These are phyloP conservation scores for Propsilocerus akamusi DNA, from an alignment of 1,140 invertebrate genomes.

Conservation along the genomic window DNA sequence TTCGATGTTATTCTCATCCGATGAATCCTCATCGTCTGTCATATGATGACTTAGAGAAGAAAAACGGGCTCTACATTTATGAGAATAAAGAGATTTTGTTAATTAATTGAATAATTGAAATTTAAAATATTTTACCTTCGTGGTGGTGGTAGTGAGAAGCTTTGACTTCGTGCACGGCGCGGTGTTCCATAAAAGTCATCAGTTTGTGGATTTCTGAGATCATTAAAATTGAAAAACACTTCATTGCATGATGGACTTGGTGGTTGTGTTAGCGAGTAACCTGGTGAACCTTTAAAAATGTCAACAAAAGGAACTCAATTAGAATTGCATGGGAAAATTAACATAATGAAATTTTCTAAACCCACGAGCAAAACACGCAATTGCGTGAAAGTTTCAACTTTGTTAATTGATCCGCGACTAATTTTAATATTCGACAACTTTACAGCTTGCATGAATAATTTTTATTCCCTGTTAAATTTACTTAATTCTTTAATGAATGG, in stretches of 20 bases:
- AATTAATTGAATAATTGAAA: neutral
- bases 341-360: too few relatives aligned
- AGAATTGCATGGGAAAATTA: too few relatives aligned
- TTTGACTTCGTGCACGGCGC: neutral
- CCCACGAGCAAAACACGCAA: too few relatives aligned
- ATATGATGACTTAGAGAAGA: neutral
- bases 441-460: too few relatives aligned
- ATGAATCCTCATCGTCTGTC: neutral
- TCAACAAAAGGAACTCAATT: too few relatives aligned
- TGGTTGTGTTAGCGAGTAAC: constrained; percentile 20
- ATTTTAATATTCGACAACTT: too few relatives aligned
- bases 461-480: too few relatives aligned
- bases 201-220: neutral
- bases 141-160: neutral
- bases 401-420: too few relatives aligned
- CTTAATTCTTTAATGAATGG: too few relatives aligned
- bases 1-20: neutral
- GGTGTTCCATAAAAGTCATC: neutral
- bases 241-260: constrained; percentile 20
- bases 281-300: constrained; percentile 17
- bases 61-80: neutral
- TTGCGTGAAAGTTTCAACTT: too few relatives aligned
- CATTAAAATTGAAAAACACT: constrained; percentile 13
- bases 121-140: neutral
- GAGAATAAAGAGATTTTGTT: neutral